Evolutionary conservation across 37 sponge, comb jelly and placozoan genomes (phyloP).

Genomic region (Axinella damicornis): DNA sequence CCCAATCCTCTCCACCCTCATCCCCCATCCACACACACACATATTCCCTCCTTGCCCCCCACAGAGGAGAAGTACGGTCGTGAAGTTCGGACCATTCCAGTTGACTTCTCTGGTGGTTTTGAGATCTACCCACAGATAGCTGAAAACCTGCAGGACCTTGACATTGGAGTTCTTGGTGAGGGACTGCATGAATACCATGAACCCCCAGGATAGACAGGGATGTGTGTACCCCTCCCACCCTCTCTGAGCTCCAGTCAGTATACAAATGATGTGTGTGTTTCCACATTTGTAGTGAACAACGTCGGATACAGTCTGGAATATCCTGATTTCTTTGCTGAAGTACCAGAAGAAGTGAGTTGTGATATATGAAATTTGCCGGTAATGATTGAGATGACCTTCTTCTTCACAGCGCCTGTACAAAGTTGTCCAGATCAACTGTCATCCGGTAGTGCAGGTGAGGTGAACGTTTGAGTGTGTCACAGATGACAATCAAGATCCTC

Average conservation of each 20-base stretch:
- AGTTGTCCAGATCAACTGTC: not conserved
- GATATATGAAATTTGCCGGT: no score
- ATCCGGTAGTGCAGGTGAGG: not conserved
- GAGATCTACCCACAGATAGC: constrained; percentile 47
- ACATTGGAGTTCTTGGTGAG: constrained; percentile 65
- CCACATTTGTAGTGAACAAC: constrained; percentile 65
- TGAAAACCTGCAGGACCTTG: constrained; percentile 31
- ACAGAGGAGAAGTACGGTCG: constrained; percentile 48
- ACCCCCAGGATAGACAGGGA: no score
- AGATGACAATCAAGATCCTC: no score
- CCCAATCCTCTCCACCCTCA: not conserved
- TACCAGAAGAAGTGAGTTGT: constrained; percentile 30
- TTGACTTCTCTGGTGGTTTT: constrained; percentile 54
- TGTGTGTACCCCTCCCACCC: no score
- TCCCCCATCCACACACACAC: not conserved
- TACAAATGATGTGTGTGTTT: no score
- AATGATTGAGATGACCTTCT: no score
- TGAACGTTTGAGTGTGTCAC: no score
- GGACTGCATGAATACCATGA: not conserved
- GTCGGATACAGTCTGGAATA: constrained; percentile 62
- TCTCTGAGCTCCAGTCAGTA: no score
- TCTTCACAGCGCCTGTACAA: not conserved
- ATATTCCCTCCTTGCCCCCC: not conserved
- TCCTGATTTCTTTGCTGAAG: constrained; percentile 44
- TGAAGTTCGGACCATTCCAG: constrained; percentile 53